These are phyloP conservation scores for Ophioderma brevispina DNA, from an alignment of 35 echinoderm and acorn worm species.

Conservation along the genomic window DNA sequence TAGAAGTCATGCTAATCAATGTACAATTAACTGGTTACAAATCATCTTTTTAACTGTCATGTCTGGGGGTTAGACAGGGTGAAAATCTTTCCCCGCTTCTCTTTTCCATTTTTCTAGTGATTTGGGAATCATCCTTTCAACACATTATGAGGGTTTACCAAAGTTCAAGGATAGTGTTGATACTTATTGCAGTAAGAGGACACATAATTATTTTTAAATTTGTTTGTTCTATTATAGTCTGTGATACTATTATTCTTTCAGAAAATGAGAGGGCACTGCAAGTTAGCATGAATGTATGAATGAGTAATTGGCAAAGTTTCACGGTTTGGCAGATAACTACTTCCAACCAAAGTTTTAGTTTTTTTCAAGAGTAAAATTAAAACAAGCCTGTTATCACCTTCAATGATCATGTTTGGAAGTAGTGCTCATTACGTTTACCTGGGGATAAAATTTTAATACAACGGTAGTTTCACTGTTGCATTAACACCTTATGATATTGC, in stretches of 20 bases:
- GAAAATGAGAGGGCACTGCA: background rate
- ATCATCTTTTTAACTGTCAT: conserved; percentile 48
- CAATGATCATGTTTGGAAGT: background rate
- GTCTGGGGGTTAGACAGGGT: conserved; percentile 70
- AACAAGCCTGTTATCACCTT: conserved; percentile 12
- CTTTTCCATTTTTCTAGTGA: conserved; percentile 58
- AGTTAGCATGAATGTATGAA: background rate
- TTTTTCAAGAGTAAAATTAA: background rate
- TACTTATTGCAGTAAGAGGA: conserved; percentile 23
- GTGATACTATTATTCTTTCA: conserved; percentile 4
- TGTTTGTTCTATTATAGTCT: conserved; percentile 23
- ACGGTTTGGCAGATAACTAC: background rate
- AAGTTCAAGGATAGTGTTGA: background rate
- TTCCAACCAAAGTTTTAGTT: background rate
- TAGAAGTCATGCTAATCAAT: conserved; percentile 58
- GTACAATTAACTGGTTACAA: conserved; percentile 27
- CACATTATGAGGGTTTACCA: conserved; percentile 33
- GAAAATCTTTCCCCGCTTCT: conserved; percentile 57
- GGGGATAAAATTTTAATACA: background rate
- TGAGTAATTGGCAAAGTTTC: background rate
- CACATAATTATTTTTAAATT: conserved; percentile 22
- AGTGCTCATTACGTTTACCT: conserved; percentile 21
- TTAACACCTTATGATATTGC: background rate
- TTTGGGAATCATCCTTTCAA: conserved; percentile 46
- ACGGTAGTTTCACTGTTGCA: background rate